These are phyloP conservation scores for Temnothorax curvispinosus DNA, from an alignment of 1,140 invertebrate species.

Conservation along the genomic window DNA sequence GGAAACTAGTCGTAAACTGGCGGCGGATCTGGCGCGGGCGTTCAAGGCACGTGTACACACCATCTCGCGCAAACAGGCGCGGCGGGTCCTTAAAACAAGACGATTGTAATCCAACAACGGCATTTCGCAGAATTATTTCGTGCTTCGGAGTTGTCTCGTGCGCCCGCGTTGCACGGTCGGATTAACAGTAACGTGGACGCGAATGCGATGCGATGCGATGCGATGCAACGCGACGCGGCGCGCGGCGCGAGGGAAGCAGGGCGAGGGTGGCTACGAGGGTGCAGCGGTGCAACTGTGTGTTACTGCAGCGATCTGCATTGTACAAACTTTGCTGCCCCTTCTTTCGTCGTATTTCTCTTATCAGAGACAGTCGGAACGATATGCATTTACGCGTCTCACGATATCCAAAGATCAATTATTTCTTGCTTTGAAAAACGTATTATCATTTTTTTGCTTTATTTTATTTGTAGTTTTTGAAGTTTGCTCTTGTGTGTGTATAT, in stretches of 20 bases:
- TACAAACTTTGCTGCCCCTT: constrained; percentile 23
- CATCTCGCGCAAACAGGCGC: constrained; percentile 27
- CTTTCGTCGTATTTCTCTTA: constrained; percentile 22
- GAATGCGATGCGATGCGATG: not conserved
- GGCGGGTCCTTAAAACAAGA: constrained; percentile 52
- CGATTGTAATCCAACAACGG: constrained; percentile 57
- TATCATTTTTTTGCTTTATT: not conserved
- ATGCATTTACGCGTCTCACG: constrained; percentile 17
- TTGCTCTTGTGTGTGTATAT: not conserved
- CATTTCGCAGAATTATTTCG: constrained; percentile 65
- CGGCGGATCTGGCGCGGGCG: constrained; percentile 1
- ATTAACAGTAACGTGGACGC: constrained; percentile 51
- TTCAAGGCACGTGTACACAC: constrained; percentile 13
- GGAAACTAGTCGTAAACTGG: constrained; percentile 70
- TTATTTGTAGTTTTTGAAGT: not conserved
- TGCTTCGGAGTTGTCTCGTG: constrained; percentile 59
- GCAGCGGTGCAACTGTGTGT: not conserved
- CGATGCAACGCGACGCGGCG: not conserved
- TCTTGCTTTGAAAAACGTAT: not conserved
- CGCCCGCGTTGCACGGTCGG: constrained; percentile 39
- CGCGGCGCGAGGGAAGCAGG: not conserved
- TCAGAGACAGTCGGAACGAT: not conserved
- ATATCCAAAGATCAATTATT: constrained; percentile 28
- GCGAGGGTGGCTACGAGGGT: not conserved
- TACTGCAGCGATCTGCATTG: constrained; percentile 1